Evolutionary conservation across 2,797 vertebrate species (phyloP).

Genomic region (Caiman crocodilus): DNA sequence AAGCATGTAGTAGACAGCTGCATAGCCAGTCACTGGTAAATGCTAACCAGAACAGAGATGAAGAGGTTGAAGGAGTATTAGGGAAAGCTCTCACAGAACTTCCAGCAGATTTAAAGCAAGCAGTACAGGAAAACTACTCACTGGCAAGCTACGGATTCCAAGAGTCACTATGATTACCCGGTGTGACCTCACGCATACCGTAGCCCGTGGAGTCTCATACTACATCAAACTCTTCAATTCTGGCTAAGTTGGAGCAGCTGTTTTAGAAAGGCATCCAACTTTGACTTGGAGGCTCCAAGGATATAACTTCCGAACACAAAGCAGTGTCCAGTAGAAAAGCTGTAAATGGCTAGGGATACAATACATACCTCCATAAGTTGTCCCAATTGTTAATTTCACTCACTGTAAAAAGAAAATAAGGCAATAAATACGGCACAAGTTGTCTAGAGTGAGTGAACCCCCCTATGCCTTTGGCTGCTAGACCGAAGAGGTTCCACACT

Average conservation of each 20-base stretch:
- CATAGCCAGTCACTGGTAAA: background rate
- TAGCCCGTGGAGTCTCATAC: background rate
- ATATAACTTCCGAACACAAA: conserved; percentile 3
- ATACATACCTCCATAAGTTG: background rate
- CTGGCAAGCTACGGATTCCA: conserved; percentile 63
- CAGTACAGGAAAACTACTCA: conserved; percentile 66
- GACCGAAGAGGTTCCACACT: conserved; percentile 18
- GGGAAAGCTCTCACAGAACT: conserved; percentile 47
- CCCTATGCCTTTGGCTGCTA: conserved; percentile 25
- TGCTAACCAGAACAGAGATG: conserved; percentile 26
- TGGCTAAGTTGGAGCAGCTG: background rate
- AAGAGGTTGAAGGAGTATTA: conserved; percentile 48
- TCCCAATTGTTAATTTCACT: background rate
- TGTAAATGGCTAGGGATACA: background rate
- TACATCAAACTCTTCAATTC: background rate
- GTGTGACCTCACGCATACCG: conserved; percentile 41
- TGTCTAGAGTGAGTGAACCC: background rate
- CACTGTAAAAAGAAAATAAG: conserved; percentile 8
- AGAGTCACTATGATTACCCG: background rate
- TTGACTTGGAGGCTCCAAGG: background rate
- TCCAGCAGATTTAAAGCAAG: conserved; percentile 50
- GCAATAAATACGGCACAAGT: background rate
- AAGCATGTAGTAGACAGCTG: background rate
- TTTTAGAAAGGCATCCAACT: background rate
- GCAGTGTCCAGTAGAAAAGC: background rate